Percentiles rank a stretch among this genome's conserved stretches.
phyloP scores from a whole-genome alignment of 23 tunicate genomes.

The Ciona savignyi region DNA sequence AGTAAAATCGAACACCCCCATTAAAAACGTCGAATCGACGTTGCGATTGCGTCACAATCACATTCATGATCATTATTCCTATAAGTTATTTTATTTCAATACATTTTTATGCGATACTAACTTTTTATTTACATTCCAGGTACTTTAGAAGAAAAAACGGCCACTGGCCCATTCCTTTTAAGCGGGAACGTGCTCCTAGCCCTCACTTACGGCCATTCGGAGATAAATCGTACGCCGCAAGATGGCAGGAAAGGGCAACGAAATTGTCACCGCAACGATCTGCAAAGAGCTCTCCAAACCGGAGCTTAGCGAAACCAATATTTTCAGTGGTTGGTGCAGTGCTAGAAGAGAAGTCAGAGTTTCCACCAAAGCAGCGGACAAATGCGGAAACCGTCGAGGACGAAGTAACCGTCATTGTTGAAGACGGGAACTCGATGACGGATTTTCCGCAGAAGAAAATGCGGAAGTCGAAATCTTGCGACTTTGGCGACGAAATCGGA shows the following conservation, averaged over 20 bases:
- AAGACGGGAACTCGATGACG: background rate
- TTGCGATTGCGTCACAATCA: too few relatives aligned
- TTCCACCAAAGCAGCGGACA: background rate
- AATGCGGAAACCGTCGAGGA: background rate
- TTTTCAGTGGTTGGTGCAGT: background rate
- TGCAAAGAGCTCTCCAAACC: background rate
- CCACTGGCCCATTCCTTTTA: background rate
- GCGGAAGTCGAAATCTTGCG: background rate
- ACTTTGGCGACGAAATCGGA: slow-evolving; percentile 23
- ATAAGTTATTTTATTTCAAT: too few relatives aligned
- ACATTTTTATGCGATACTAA: background rate
- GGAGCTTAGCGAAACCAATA: background rate
- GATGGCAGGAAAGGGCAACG: background rate
- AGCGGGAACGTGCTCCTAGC: background rate
- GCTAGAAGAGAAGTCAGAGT: background rate
- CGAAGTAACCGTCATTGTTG: background rate
- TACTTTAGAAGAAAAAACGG: background rate
- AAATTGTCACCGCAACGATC: background rate
- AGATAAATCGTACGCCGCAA: background rate
- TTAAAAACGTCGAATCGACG: too few relatives aligned
- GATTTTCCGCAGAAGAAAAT: background rate
- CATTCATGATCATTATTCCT: too few relatives aligned
- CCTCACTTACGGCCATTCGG: background rate
- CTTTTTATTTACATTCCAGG: background rate
- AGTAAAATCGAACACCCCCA: too few relatives aligned